Conservation (phyloP, 2,888 invertebrate species). For the Entomobrya multifasciata region DNA sequence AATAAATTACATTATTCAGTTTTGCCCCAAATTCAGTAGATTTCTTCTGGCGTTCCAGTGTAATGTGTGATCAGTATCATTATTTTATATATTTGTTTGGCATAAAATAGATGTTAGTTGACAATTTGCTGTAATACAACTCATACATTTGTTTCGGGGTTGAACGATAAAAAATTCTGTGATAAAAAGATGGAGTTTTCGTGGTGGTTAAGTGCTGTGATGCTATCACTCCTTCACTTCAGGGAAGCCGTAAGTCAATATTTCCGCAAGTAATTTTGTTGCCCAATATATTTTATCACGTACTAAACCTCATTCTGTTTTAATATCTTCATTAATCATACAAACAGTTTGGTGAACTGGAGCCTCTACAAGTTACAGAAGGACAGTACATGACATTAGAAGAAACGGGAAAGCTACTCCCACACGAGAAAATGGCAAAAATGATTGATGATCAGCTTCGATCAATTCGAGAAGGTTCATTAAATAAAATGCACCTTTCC, state of each 20-base stretch:
- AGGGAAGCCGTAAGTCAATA: slow-evolving; percentile 13
- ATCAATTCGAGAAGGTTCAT: slow-evolving; percentile 65
- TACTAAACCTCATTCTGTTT: background rate
- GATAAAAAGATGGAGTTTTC: slow-evolving; percentile 9
- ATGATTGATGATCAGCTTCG: slow-evolving; percentile 72
- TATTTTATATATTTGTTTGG: background rate
- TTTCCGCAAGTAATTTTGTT: no score
- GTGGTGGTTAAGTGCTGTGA: background rate
- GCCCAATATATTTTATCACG: background rate
- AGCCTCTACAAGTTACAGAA: slow-evolving; percentile 63
- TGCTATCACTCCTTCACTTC: background rate
- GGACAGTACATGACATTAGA: slow-evolving; percentile 74
- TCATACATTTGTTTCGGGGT: background rate
- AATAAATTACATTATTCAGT: slow-evolving; percentile 44
- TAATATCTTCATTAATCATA: slow-evolving; percentile 45
- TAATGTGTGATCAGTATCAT: background rate
- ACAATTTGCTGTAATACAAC: background rate
- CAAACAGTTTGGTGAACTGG: slow-evolving; percentile 54
- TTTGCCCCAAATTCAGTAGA: slow-evolving; percentile 18
- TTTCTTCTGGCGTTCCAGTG: slow-evolving; percentile 19
- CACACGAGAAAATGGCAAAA: slow-evolving; percentile 66
- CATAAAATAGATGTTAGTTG: background rate
- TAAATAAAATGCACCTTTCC: background rate
- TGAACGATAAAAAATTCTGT: background rate
- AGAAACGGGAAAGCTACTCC: slow-evolving; percentile 67